phyloP scores from a whole-genome alignment of 1,140 invertebrate species.

The Maconellicoccus hirsutus region DNA sequence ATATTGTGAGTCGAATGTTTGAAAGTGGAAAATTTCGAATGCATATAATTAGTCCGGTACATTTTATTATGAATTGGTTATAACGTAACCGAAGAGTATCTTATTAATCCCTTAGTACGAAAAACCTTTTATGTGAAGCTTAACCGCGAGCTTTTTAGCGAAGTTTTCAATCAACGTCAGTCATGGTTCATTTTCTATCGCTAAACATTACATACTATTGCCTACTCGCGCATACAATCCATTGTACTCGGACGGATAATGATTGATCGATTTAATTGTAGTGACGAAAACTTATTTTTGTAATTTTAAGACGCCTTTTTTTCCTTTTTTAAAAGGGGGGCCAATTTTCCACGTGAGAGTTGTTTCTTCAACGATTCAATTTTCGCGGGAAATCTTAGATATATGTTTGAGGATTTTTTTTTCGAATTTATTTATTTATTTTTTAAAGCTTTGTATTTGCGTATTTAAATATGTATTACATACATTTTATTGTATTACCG shows the following conservation, averaged over 20 bases:
- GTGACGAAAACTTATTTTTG: not conserved
- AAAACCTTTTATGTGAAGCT: not conserved
- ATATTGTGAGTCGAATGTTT: not conserved
- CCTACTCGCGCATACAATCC: not conserved
- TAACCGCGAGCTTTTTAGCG: not conserved
- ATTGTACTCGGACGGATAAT: slow-evolving; percentile 17
- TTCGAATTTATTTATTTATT: too few relatives aligned
- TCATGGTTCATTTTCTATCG: slow-evolving; percentile 19
- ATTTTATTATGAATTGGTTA: not conserved
- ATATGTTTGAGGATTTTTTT: too few relatives aligned
- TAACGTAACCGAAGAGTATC: not conserved
- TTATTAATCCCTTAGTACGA: not conserved
- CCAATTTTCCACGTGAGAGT: too few relatives aligned
- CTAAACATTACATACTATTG: not conserved
- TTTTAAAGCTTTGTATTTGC: too few relatives aligned
- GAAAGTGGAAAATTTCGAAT: not conserved
- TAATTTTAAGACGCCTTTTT: not conserved
- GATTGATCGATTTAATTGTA: slow-evolving; percentile 16
- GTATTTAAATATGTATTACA: too few relatives aligned
- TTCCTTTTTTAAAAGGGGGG: too few relatives aligned
- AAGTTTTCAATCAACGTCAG: slow-evolving; percentile 20
- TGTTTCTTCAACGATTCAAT: too few relatives aligned
- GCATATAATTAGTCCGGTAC: not conserved
- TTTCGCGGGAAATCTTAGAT: too few relatives aligned
- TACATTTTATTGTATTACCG: too few relatives aligned